Evolutionary conservation across 2,888 invertebrate genomes (phyloP).

Genomic region (Amphipyra tragopoginis): DNA sequence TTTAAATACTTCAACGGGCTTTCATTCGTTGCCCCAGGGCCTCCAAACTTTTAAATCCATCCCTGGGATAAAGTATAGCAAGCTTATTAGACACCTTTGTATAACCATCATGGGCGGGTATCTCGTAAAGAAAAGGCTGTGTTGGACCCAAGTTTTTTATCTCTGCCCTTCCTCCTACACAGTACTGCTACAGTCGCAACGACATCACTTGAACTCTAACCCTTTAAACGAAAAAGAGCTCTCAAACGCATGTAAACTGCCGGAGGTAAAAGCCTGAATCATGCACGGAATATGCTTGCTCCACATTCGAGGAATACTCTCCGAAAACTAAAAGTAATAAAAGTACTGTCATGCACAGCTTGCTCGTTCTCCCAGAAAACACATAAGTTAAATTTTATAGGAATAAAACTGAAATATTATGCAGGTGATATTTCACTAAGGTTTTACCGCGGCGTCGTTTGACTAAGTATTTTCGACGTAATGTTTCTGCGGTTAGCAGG

Average conservation of each 20-base stretch:
- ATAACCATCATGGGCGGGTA: conserved; percentile 14
- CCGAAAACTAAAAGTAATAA: conserved; percentile 54
- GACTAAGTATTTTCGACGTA: conserved; percentile 38
- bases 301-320: conserved; percentile 34
- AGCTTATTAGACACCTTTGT: conserved; percentile 39
- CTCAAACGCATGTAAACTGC: conserved; percentile 28
- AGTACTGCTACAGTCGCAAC: neutral
- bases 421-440: conserved; percentile 41
- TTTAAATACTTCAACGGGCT: no score
- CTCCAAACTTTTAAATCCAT: no score
- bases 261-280: conserved; percentile 35
- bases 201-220: neutral
- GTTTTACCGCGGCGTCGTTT: conserved; percentile 19
- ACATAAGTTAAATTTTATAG: conserved; percentile 55
- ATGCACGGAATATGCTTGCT: conserved; percentile 42
- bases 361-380: conserved; percentile 44
- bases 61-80: no score
- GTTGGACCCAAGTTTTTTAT: no score
- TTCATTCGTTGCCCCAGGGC: no score
- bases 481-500: conserved; percentile 12
- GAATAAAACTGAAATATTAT: conserved; percentile 56
- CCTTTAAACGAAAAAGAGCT: conserved; percentile 5
- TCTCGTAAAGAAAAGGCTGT: conserved; percentile 47
- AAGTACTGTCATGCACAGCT: conserved; percentile 52
- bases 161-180: neutral